A percentile compares a stretch with the other conserved stretches of the same genome.
phyloP scores from a whole-genome alignment of 2,888 invertebrate species.

The Aproaerema taeniolella region DNA sequence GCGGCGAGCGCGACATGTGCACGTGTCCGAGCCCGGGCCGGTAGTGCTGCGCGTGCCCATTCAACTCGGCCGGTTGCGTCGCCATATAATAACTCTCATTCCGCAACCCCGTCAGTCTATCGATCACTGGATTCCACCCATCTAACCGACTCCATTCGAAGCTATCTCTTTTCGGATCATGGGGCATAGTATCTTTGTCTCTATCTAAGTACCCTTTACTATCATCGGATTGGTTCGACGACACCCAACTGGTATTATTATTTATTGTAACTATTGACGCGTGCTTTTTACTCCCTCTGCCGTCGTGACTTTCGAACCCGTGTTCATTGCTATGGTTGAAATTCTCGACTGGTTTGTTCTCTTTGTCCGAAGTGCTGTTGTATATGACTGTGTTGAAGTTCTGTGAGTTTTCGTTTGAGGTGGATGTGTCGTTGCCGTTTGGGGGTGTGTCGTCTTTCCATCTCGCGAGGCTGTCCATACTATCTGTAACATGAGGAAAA shows the following conservation, averaged over 20 bases:
- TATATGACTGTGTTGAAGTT: slow-evolving; percentile 71
- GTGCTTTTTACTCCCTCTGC: slow-evolving; percentile 56
- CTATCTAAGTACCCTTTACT: slow-evolving; percentile 69
- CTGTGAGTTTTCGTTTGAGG: slow-evolving; percentile 52
- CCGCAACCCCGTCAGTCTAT: slow-evolving; percentile 87
- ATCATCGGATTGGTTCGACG: slow-evolving; percentile 68
- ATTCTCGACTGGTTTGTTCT: slow-evolving; percentile 49
- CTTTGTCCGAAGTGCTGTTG: slow-evolving; percentile 57
- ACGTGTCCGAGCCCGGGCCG: slow-evolving; percentile 57
- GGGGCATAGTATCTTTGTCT: slow-evolving; percentile 66
- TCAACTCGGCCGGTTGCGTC: slow-evolving; percentile 80
- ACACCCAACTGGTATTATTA: slow-evolving; percentile 70
- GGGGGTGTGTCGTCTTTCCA: slow-evolving; percentile 76
- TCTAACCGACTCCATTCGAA: slow-evolving; percentile 79
- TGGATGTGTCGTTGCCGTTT: slow-evolving; percentile 66
- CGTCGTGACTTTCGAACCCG: slow-evolving; percentile 47
- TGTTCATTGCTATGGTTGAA: slow-evolving; percentile 36
- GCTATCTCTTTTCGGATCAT: slow-evolving; percentile 69
- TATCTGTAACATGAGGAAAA: slow-evolving; percentile 44
- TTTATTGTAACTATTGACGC: slow-evolving; percentile 70
- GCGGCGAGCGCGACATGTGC: slow-evolving; percentile 64
- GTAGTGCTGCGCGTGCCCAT: slow-evolving; percentile 65
- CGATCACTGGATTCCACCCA: slow-evolving; percentile 92
- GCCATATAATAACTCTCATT: slow-evolving; percentile 97
- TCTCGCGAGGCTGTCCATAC: slow-evolving; percentile 72